Percentiles rank a stretch among this genome's conserved stretches.
Conservation (phyloP, 92 coral and sea anemone species). For the Epizoanthus stellaris region DNA sequence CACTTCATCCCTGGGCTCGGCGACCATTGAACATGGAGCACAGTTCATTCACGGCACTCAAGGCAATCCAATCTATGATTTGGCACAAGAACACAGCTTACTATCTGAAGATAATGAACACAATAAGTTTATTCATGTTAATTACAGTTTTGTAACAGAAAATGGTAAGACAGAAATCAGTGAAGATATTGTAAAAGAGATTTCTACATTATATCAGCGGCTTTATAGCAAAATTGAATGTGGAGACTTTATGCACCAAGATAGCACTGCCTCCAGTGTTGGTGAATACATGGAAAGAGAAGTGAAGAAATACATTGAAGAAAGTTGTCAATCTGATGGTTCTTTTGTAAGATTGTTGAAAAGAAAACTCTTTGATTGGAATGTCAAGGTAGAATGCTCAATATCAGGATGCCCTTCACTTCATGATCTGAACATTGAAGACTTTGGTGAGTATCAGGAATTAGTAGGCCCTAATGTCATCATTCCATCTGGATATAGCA, state of each 20-base stretch:
- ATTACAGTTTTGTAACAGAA: no score
- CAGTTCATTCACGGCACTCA: constrained; percentile 50
- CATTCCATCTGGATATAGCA: constrained; percentile 45
- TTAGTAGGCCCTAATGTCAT: constrained; percentile 34
- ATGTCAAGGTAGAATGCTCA: constrained; percentile 41
- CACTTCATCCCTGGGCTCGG: constrained; percentile 10
- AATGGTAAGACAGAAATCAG: no score
- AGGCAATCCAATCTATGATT: constrained; percentile 48
- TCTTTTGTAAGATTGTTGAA: not conserved
- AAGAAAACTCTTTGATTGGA: constrained; percentile 24
- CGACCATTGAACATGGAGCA: constrained; percentile 51
- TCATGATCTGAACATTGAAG: constrained; percentile 21
- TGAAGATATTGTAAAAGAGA: no score
- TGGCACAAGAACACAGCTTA: constrained; percentile 37
- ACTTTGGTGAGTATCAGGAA: constrained; percentile 34
- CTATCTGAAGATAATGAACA: not conserved
- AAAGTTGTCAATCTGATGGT: constrained; percentile 7
- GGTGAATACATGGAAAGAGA: constrained; percentile 37
- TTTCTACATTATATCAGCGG: no score
- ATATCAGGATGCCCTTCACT: constrained; percentile 22
- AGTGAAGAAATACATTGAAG: constrained; percentile 27
- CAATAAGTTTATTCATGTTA: no score
- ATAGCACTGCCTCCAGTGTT: not conserved
- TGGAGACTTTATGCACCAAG: no score
- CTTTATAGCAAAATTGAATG: no score